Evolutionary conservation across 1,140 invertebrate species (phyloP), one percentile per base, ranked within the genome.

Genomic region (Drosophila navojoa): DNA sequence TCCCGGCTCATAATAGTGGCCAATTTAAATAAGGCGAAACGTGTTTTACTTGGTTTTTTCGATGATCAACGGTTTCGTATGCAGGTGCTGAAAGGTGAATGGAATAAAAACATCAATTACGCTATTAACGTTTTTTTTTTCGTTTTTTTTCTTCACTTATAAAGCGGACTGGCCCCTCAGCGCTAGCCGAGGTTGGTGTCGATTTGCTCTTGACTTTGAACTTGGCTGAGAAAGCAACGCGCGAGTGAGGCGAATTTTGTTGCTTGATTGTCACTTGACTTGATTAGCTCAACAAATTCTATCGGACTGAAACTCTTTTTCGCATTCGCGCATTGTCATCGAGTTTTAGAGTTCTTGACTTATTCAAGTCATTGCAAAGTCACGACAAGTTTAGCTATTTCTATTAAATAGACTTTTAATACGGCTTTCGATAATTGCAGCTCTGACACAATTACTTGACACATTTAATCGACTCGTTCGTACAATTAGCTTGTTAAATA

Each of bases 41-140:
- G 81, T 85, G 81, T 67, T 81, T 61, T 50, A 35, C 35, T 10
- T 32, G 35, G 62, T 66, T 75, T 77, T 66, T 9, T 25, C 52
- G 60, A 42, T 58, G 54, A 66, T 76, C 52, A 75, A 86, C 81
- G 74, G 73, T 71, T 86, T 81, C 73, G 77, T 73, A n/a, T 11
- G 44, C 53, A 25, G 52, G 75, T 81, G 81, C 60, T 40, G 78
- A 85, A 72, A 68, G 68, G 54, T 58, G 71, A 71, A 58, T 60
- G 47, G 59, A 58, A 75, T 62, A 59, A 66, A 57, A 64, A 66
- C 71, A 69, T 60, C 63, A 72, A 72, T 68, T 59, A 72, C 55
- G 38, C 15, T 27, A 59, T 53, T 45, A 16, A 45, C 2, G n/a
- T 44, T 57, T 32, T 45, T 44, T 53, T 27, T 22, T 16, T 5